Evolutionary conservation across 2,797 vertebrate genomes (phyloP).

Genomic region (Agapornis canus): DNA sequence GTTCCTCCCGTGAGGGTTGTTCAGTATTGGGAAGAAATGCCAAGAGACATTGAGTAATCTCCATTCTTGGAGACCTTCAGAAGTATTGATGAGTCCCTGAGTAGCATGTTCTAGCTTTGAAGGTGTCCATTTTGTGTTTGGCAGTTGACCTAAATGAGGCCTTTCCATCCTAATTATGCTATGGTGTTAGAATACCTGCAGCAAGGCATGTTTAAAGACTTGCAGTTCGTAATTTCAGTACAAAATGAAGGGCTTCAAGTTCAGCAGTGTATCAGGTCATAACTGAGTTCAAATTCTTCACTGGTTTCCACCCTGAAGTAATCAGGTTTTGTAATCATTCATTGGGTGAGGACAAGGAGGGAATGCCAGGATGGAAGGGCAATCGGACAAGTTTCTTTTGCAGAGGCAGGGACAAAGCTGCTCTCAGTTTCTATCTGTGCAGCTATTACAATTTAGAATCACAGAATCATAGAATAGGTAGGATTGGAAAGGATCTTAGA

Average conservation of each 20-base stretch:
- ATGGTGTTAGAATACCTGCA: neutral
- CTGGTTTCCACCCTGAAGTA: neutral
- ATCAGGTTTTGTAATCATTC: neutral
- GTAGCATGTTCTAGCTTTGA: neutral
- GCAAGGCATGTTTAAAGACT: neutral
- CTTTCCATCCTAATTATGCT: neutral
- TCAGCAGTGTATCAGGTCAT: neutral
- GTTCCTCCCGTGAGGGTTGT: neutral
- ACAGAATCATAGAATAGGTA: too few relatives aligned
- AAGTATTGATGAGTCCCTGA: neutral
- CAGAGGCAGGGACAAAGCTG: neutral
- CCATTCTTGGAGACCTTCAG: neutral
- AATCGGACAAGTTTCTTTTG: neutral
- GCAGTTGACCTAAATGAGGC: neutral
- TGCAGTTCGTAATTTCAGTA: neutral
- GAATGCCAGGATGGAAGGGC: neutral
- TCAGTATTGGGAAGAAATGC: neutral
- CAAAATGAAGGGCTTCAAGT: neutral
- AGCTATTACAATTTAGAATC: neutral
- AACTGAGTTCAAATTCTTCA: neutral
- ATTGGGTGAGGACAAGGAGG: neutral
- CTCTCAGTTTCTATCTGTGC: neutral
- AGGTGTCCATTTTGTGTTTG: neutral
- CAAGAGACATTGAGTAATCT: neutral
- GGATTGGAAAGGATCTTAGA: too few relatives aligned